Evolutionary conservation across 2,113 vertebrate species (phyloP), one percentile per base, ranked within the genome.

Genomic region (Equus przewalskii): DNA sequence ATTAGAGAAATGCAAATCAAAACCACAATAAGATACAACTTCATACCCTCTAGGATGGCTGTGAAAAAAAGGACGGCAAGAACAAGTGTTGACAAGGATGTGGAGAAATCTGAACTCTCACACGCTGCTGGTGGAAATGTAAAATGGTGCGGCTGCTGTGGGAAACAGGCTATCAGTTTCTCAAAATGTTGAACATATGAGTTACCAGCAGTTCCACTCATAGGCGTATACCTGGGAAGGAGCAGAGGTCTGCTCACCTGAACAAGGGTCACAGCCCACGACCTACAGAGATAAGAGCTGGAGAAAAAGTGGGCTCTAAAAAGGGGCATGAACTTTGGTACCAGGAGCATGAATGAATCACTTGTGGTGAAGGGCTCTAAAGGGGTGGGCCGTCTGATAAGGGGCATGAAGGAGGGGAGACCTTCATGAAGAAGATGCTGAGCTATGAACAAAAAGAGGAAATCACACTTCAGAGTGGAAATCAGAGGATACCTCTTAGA

Each of bases 1-100:
- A 83, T 62, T 70, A 96, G 67, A n/a, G 26, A 86, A 93, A 86
- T 30, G 44, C 10, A 76, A 93, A 78, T 62, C 1, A 49, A 95
- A 94, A 62, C 41, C 21, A 84, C n/a, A 79, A 33, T 89, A 36
- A 19, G 51, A 86, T n/a, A 79, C 13, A 75, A 90, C 41, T n/a
- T 54, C 64, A 89, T 54, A 91, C 19, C 21, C 24, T 62, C 26
- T n/a, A 79, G 72, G 72, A 78, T 30, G 72, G 26, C 41, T 75
- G 15, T 79, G 54, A 90, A 79, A 62, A 62, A 87, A 88, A 73
- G 88, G 28, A 54, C 4, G 15, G 69, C 58, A 92, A 24, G 54
- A 78, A 56, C 13, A 78, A 76, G 72, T 64, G 16, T 65, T 96
- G 91, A 22, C 56, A 76, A 79, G 70, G 78, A 72, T 46, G 79